These are phyloP conservation scores for Osmoderma eremita DNA, from an alignment of 2,888 invertebrate genomes.

Conservation along the genomic window DNA sequence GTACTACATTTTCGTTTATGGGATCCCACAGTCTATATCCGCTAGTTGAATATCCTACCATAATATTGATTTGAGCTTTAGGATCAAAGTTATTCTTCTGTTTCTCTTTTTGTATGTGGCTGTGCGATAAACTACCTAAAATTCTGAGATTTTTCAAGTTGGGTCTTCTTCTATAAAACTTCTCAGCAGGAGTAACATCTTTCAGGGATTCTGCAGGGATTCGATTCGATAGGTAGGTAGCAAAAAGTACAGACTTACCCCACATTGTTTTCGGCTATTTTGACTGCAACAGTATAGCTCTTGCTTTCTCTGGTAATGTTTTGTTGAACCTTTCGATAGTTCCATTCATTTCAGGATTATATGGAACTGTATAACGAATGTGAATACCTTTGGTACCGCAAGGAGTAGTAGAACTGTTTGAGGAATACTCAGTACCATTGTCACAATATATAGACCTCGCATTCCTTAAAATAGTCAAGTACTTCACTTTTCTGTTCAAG, in stretches of 20 bases:
- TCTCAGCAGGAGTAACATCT: conserved; percentile 13
- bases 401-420: conserved; percentile 35
- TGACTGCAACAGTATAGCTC: conserved; percentile 17
- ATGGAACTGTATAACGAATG: conserved; percentile 40
- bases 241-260: conserved; percentile 1
- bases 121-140: conserved; percentile 9
- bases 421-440: conserved; percentile 42
- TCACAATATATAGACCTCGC: conserved; percentile 34
- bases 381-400: conserved; percentile 42
- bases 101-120: conserved; percentile 11
- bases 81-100: too few species aligned
- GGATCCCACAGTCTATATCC: too few species aligned
- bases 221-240: conserved; percentile 18
- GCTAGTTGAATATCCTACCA: too few species aligned
- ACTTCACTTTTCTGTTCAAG: conserved; percentile 35
- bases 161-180: conserved; percentile 5
- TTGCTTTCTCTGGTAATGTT: conserved; percentile 39
- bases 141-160: conserved; percentile 12
- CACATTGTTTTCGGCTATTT: conserved; percentile 3
- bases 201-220: neutral
- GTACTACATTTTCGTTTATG: too few species aligned
- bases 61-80: too few species aligned
- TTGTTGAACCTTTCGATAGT: conserved; percentile 40
- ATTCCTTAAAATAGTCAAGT: conserved; percentile 35
- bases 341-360: conserved; percentile 41